Conservation (phyloP, 1,140 invertebrate species). For the Nasonia longicornis region DNA sequence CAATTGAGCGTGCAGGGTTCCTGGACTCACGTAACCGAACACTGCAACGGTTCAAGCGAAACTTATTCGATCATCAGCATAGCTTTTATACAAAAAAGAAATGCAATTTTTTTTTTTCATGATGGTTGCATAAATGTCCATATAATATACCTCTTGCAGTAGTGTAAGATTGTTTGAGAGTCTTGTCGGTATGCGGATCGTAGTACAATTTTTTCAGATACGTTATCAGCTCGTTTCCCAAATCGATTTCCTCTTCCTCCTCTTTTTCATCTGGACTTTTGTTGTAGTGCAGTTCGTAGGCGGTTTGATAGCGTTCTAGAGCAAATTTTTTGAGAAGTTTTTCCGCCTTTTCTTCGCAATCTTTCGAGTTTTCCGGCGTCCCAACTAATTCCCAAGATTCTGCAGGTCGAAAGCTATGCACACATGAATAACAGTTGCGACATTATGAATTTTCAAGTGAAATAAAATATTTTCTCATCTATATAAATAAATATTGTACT, state of each 20-base stretch:
- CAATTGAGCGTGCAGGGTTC: slow-evolving; percentile 49
- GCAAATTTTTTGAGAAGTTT: slow-evolving; percentile 14
- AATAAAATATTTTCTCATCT: too few species aligned
- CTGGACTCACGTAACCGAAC: slow-evolving; percentile 54
- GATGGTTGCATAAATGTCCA: background rate
- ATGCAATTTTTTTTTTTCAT: background rate
- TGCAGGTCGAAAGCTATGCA: background rate
- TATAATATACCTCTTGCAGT: slow-evolving; percentile 30
- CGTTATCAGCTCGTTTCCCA: slow-evolving; percentile 32
- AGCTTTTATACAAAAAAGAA: background rate
- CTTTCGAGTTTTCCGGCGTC: background rate
- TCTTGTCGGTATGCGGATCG: background rate
- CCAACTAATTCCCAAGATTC: slow-evolving; percentile 13
- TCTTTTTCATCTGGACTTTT: background rate
- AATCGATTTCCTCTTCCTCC: background rate
- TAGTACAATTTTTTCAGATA: slow-evolving; percentile 38
- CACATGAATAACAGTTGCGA: background rate
- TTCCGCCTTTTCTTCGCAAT: background rate
- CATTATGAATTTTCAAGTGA: too few species aligned
- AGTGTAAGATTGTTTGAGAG: background rate
- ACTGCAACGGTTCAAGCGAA: slow-evolving; percentile 50
- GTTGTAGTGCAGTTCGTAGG: background rate
- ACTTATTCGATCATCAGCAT: background rate
- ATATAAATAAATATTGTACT: too few species aligned
- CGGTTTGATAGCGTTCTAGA: slow-evolving; percentile 20